These are phyloP conservation scores for Labeo catla DNA, from an alignment of 2,113 vertebrate species.

Conservation along the genomic window DNA sequence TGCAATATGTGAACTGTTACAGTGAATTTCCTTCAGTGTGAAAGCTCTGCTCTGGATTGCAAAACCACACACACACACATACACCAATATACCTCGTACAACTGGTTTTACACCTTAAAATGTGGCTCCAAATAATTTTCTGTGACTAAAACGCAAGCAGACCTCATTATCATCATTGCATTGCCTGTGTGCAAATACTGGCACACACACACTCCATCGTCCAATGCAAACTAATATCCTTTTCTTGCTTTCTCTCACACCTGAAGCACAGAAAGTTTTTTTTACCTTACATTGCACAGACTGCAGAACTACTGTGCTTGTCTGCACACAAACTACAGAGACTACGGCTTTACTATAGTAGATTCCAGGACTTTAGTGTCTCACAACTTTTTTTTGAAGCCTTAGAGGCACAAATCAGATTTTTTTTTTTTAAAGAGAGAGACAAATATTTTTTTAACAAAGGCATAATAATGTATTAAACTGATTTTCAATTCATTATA, in stretches of 20 bases:
- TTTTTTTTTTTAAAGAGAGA: no score
- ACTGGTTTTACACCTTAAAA: constrained; percentile 3
- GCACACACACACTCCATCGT: background rate
- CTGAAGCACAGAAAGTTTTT: background rate
- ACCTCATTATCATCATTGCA: background rate
- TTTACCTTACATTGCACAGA: background rate
- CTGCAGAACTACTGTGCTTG: background rate
- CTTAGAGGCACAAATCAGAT: no score
- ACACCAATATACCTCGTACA: background rate
- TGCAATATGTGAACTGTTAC: constrained; percentile 15
- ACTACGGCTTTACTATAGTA: background rate
- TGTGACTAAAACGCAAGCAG: background rate
- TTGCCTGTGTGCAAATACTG: background rate
- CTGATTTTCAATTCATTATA: no score
- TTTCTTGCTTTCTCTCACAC: constrained; percentile 2
- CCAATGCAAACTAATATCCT: constrained; percentile 8
- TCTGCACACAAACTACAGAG: background rate
- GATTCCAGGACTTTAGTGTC: no score
- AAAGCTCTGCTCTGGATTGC: background rate
- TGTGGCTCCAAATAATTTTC: background rate
- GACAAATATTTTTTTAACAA: no score
- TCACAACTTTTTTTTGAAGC: no score
- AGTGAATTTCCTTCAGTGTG: constrained; percentile 35
- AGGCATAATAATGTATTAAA: no score
- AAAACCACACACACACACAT: background rate